These are phyloP conservation scores for Aphis gossypii DNA, from an alignment of 1,140 invertebrate species.

Conservation along the genomic window DNA sequence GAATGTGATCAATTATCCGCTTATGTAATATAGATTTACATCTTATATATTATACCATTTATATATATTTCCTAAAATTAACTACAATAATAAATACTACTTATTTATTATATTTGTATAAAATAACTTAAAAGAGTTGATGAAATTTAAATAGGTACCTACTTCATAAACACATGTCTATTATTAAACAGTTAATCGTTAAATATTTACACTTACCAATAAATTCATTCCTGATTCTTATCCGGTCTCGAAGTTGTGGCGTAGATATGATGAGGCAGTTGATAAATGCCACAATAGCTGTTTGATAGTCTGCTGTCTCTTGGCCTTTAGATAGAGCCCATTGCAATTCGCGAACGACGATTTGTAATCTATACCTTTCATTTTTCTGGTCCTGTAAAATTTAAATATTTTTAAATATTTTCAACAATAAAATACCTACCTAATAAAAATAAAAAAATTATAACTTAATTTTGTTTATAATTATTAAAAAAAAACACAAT, in stretches of 20 bases:
- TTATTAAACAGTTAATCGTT: neutral
- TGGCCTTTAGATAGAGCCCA: slow-evolving; percentile 69
- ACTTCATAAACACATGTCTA: neutral
- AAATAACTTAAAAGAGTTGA: neutral
- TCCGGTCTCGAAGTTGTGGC: slow-evolving; percentile 81
- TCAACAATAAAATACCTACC: neutral
- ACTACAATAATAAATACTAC: neutral
- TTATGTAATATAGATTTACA: too few relatives aligned
- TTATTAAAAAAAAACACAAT: neutral
- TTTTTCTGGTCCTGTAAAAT: slow-evolving; percentile 77
- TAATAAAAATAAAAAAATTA: neutral
- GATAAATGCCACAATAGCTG: slow-evolving; percentile 89
- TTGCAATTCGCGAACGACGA: slow-evolving; percentile 87
- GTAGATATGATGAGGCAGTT: slow-evolving; percentile 96
- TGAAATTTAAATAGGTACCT: neutral
- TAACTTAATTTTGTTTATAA: neutral
- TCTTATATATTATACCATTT: too few relatives aligned
- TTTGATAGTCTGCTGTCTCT: slow-evolving; percentile 78
- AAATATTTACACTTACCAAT: slow-evolving; percentile 76
- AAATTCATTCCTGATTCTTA: slow-evolving; percentile 90
- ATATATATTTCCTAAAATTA: neutral
- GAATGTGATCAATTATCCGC: too few relatives aligned
- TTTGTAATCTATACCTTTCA: slow-evolving; percentile 84
- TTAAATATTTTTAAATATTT: slow-evolving; percentile 60
- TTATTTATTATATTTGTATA: neutral